A percentile compares a stretch with the other conserved stretches of the same genome.
Conservation (phyloP, 2,113 vertebrate species). For the Colistium nudipinnis region DNA sequence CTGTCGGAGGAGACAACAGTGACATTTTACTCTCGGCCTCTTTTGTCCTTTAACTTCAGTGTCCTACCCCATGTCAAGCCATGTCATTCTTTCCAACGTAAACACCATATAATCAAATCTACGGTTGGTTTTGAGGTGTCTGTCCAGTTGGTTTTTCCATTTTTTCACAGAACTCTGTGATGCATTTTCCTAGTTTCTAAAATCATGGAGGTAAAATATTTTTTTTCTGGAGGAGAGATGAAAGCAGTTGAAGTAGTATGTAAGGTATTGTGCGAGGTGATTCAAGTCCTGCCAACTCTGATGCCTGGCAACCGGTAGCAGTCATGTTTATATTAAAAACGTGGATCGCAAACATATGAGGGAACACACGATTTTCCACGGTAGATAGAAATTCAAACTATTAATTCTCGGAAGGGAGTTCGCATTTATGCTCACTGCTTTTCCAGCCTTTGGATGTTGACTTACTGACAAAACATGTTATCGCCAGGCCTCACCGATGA, state of each 20-base stretch:
- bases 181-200: neutral
- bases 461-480: too few relatives aligned
- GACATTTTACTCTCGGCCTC: slow-evolving; percentile 2
- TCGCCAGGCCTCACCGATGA: too few relatives aligned
- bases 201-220: neutral
- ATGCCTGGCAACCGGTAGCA: neutral
- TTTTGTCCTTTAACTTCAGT: too few relatives aligned
- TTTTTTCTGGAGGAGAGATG: neutral
- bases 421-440: too few relatives aligned
- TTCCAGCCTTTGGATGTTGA: too few relatives aligned
- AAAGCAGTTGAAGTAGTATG: neutral
- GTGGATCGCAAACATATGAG: too few relatives aligned
- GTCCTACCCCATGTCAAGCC: too few relatives aligned
- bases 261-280: neutral
- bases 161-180: neutral
- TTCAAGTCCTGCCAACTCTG: neutral
- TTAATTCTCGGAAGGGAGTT: too few relatives aligned
- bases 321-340: neutral
- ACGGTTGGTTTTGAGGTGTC: neutral
- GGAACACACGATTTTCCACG: too few relatives aligned
- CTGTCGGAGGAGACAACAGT: neutral
- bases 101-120: neutral
- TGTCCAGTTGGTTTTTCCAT: neutral
- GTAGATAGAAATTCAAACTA: too few relatives aligned
- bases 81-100: slow-evolving; percentile 1